Evolutionary conservation across 2,797 vertebrate genomes (phyloP).

Genomic region (Triplophysa bombifrons): DNA sequence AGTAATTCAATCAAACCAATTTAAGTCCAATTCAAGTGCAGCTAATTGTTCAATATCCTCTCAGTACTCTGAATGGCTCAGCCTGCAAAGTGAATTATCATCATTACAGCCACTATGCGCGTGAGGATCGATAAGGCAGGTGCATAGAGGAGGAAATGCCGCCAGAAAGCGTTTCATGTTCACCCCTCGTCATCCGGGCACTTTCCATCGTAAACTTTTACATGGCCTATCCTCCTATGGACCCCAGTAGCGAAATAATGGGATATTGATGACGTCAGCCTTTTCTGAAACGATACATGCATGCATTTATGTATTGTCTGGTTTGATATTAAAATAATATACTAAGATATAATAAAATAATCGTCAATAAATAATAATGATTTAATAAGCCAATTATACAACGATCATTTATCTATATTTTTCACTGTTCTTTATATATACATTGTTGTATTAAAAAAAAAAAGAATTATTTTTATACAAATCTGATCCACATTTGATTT

Average conservation of each 20-base stretch:
- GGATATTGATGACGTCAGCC: not conserved
- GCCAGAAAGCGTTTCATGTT: constrained; percentile 19
- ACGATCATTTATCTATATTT: too few species aligned
- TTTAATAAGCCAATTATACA: too few species aligned
- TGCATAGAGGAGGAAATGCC: constrained; percentile 55
- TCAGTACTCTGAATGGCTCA: constrained; percentile 46
- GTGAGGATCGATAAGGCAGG: constrained; percentile 56
- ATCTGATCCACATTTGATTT: too few species aligned
- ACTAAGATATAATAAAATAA: not conserved
- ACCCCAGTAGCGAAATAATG: too few species aligned
- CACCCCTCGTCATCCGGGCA: constrained; percentile 9
- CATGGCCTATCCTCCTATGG: not conserved
- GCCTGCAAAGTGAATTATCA: constrained; percentile 54
- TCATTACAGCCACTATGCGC: constrained; percentile 54
- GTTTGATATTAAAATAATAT: not conserved
- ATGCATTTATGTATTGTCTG: too few species aligned
- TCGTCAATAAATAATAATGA: not conserved
- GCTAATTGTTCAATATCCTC: constrained; percentile 57
- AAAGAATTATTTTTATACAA: too few species aligned
- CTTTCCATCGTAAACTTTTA: constrained; percentile 12
- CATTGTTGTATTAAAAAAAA: too few species aligned
- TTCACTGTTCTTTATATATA: too few species aligned
- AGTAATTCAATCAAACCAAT: constrained; percentile 59
- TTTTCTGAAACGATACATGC: not conserved
- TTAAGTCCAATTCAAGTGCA: constrained; percentile 53